Base-by-base conservation (phyloP, 1,140 invertebrate genomes). In the Phenacoccus solenopsis region DNA sequence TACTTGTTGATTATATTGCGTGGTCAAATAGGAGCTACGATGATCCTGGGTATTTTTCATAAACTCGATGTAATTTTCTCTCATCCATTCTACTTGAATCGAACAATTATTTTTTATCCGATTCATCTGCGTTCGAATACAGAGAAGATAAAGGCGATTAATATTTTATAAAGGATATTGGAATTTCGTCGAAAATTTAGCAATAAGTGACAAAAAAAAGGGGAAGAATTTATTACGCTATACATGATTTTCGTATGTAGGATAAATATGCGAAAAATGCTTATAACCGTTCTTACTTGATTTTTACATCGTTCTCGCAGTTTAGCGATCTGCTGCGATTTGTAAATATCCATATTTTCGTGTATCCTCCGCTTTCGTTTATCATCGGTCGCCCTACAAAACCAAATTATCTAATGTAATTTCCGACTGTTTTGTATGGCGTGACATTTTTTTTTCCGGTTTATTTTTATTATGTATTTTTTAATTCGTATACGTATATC, bases 61-160 rank as follows among this genome's bases (percentile, higher is more conserved):
- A 80, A 96, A 93, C 16, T 85, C 84, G 72, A 90, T 87, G 78
- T 97, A 97, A 77, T 91, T 96, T 75, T 89, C 91, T 75, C 93
- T 86, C 71, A 96, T 92, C 86, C 90, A 92, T 76, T 96, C 94
- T 78, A 96, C 88, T 82, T 96, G 93, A 76, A 91, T 90, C 13
- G 88, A 85, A 76, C 93, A 96, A 75, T 96, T 96, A 74, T 96
- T 93, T 75, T 91, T 89, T 72, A 96, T 94, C 73, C 89, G 85
- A 76, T 89, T 86, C 59, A 93, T 90, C 87, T 92, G 77, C 57
- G 72, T 5, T 32, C 20, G 20, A 49, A 9, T 49, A 4, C n/a
- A 16, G 20, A n/a, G 3, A 49, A 49, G 16, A 49, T 49, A 49
- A 16, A 49, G n/a, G 20, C 38, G 38, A 49, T 49, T 13, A 32